Evolutionary conservation across 2,888 invertebrate species (phyloP), one percentile per base, ranked within the genome.

Genomic region (Himalopsyche tibetana): DNA sequence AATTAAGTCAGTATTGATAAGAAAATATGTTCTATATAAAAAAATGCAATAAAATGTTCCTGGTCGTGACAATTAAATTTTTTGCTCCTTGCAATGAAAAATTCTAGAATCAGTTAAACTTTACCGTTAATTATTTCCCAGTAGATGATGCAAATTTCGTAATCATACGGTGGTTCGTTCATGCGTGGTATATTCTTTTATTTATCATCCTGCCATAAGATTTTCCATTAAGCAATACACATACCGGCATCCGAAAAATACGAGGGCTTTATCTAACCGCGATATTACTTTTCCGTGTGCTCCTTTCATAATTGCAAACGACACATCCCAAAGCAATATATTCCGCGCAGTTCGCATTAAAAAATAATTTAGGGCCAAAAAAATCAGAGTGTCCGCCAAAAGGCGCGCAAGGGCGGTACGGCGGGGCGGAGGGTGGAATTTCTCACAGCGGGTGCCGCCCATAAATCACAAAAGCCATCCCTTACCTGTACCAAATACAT

Each of bases 401-500:
- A 82, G 86, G 87, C 85, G 84, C 83, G 28, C 89, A 90, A n/a
- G 89, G 90, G 91, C 90, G 90, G 90, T 90, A 90, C 91, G 90
- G 90, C 90, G 90, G 90, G 81, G 83, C 36, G 83, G 36, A 83
- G 89, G 90, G 90, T 74, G 36, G 74, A 28, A 74, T 74, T 74
- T 74, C 83, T 91, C 91, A 90, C 92, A 92, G 91, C 91, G 91
- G 91, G 89, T 87, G 91, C 90, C 91, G 89, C 90, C 89, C 91
- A 92, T 93, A 93, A 93, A 93, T 93, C 93, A 93, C 89, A 80
- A 55, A 80, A 83, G 81, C 87, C 88, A 88, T 89, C 89, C 88
- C 89, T 87, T 91, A 91, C 91, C 91, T 92, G 92, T 90, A 90
- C 90, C 92, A 91, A 91, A 91, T 91, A 92, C 92, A 93, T 93